Evolutionary conservation across 2,113 vertebrate genomes (phyloP).

Genomic region (Vombatus ursinus): DNA sequence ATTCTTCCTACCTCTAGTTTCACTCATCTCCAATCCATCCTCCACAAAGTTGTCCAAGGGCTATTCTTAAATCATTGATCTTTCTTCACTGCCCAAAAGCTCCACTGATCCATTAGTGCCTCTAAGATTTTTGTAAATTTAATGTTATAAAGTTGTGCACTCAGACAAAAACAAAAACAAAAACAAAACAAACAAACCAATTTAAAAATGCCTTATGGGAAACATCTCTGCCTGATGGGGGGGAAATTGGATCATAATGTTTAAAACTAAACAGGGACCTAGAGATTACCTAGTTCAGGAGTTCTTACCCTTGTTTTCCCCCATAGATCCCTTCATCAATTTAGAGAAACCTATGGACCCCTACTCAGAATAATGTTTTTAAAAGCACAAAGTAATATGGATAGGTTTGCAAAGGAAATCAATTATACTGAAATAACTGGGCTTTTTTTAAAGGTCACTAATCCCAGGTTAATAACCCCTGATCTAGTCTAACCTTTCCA

Average conservation of each 20-base stretch:
- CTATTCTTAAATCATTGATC: not conserved
- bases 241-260: not conserved
- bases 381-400: not conserved
- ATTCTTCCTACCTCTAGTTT: not conserved
- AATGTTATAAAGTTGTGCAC: too few species aligned
- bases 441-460: not conserved
- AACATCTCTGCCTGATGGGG: too few species aligned
- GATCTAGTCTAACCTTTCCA: not conserved
- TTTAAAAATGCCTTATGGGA: too few species aligned
- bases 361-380: not conserved
- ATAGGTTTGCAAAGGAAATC: not conserved
- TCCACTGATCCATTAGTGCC: too few species aligned
- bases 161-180: too few species aligned
- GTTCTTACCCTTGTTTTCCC: too few species aligned
- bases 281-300: not conserved
- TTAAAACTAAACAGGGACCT: not conserved
- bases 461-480: not conserved
- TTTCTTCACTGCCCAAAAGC: not conserved
- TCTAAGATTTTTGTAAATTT: not conserved
- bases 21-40: not conserved
- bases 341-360: too few species aligned
- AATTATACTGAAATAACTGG: not conserved
- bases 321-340: too few species aligned
- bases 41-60: not conserved
- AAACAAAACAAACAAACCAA: too few species aligned